Percentiles rank a stretch among this genome's conserved stretches.
These are phyloP conservation scores for Anolis carolinensis DNA, from an alignment of 2,113 vertebrate species.

Conservation along the genomic window DNA sequence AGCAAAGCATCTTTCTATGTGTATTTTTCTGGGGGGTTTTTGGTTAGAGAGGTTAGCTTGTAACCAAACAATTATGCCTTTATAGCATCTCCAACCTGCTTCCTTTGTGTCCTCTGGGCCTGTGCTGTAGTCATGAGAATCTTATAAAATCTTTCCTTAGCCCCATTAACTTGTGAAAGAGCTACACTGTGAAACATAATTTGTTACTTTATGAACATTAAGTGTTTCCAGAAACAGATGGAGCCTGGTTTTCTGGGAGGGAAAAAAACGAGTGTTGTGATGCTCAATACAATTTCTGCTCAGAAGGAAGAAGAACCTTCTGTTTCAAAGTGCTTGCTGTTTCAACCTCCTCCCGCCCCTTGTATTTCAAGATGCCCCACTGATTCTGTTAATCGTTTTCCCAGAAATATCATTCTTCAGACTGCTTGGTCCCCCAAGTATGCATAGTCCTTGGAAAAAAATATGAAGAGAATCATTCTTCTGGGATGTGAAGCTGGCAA, in stretches of 20 bases:
- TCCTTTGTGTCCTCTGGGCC: conserved; percentile 37
- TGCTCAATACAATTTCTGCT: conserved; percentile 58
- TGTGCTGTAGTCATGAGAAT: conserved; percentile 45
- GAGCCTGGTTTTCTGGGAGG: conserved; percentile 51
- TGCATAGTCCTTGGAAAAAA: conserved; percentile 56
- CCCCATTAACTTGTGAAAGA: conserved; percentile 61
- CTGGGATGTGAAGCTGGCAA: conserved; percentile 54
- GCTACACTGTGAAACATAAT: conserved; percentile 52
- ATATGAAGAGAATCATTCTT: conserved; percentile 64
- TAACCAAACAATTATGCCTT: conserved; percentile 46
- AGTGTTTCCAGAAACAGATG: conserved; percentile 69
- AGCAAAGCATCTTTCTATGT: conserved; percentile 8
- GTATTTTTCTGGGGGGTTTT: conserved; percentile 31
- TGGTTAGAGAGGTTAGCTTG: conserved; percentile 45
- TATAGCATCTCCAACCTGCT: conserved; percentile 23
- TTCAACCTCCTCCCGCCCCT: conserved; percentile 57
- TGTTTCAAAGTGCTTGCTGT: conserved; percentile 65
- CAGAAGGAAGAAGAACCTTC: conserved; percentile 59
- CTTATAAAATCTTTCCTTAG: conserved; percentile 66
- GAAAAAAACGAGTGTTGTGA: conserved; percentile 47
- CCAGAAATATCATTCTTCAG: conserved; percentile 59
- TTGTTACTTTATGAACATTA: conserved; percentile 66
- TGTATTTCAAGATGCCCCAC: conserved; percentile 57
- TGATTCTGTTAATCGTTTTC: conserved; percentile 33
- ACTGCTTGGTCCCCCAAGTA: conserved; percentile 51